These are phyloP conservation scores for Myotis daubentonii DNA, from an alignment of 2,797 vertebrate genomes.

Conservation along the genomic window DNA sequence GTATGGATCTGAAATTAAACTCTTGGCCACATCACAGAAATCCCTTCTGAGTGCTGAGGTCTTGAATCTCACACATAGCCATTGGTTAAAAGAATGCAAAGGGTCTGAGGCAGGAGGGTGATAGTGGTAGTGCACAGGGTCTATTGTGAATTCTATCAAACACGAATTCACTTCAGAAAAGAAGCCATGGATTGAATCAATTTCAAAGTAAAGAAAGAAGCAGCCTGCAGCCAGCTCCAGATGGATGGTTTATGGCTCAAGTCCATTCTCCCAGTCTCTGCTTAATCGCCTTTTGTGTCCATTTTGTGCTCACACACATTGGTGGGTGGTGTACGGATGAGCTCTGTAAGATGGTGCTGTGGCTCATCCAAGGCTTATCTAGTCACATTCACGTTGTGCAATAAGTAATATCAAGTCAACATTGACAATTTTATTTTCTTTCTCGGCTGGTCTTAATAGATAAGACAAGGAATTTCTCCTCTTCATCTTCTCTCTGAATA, in stretches of 20 bases:
- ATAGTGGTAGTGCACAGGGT: not conserved
- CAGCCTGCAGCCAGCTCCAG: slow-evolving; percentile 27
- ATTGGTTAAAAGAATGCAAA: slow-evolving; percentile 20
- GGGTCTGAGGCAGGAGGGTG: not conserved
- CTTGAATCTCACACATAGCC: not conserved
- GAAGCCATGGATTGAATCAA: not conserved
- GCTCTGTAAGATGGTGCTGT: not conserved
- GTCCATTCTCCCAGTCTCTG: not conserved
- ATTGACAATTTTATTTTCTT: slow-evolving; percentile 29
- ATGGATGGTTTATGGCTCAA: not conserved
- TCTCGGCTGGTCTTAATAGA: not conserved
- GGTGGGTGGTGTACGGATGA: not conserved
- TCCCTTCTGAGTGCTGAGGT: not conserved
- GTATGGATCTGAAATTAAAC: slow-evolving; percentile 21
- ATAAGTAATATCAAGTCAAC: not conserved
- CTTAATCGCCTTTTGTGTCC: not conserved
- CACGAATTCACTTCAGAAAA: slow-evolving; percentile 62
- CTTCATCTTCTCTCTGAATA: not conserved
- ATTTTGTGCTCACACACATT: not conserved
- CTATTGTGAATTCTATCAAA: slow-evolving; percentile 45
- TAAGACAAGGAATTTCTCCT: not conserved
- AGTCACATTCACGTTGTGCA: not conserved
- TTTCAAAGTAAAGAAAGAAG: slow-evolving; percentile 60
- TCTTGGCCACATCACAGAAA: not conserved
- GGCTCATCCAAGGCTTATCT: not conserved